Percentiles rank a stretch among this genome's conserved stretches.
These are phyloP conservation scores for Stomatorhinus walkeri DNA, from an alignment of 2,797 vertebrate species.

Conservation along the genomic window DNA sequence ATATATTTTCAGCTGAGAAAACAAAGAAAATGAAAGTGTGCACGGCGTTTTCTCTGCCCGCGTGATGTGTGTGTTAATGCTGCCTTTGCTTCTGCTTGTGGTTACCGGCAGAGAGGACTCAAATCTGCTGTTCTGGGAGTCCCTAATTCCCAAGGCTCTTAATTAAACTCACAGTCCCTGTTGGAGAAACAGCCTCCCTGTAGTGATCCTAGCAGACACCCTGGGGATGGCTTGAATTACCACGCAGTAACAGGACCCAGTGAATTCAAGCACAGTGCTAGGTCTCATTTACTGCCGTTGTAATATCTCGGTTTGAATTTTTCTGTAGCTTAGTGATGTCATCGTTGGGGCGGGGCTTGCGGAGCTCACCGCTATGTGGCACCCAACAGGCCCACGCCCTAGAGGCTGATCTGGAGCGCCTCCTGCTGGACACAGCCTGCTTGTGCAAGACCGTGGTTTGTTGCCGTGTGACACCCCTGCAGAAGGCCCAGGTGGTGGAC, in stretches of 20 bases:
- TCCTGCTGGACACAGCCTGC: conserved; percentile 69
- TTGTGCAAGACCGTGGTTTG: conserved; percentile 73
- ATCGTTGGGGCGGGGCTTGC: conserved; percentile 20
- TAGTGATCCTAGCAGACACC: conserved; percentile 26
- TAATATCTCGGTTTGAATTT: background rate
- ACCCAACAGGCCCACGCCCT: conserved; percentile 58
- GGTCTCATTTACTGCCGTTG: background rate
- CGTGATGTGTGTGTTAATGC: conserved; percentile 23
- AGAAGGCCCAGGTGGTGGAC: conserved; percentile 75
- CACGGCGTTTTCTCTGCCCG: background rate
- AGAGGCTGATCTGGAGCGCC: conserved; percentile 62
- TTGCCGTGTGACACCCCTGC: conserved; percentile 72
- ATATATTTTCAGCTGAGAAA: background rate
- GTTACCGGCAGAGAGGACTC: conserved; percentile 27
- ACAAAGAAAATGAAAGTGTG: background rate
- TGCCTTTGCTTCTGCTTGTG: conserved; percentile 31
- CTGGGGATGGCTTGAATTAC: conserved; percentile 33
- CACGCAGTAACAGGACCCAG: conserved; percentile 27
- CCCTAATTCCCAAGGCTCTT: conserved; percentile 39
- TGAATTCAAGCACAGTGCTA: background rate
- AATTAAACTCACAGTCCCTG: conserved; percentile 44
- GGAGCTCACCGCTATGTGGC: conserved; percentile 26
- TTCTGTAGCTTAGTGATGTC: background rate
- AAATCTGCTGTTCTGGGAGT: conserved; percentile 37
- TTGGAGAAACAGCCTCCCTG: conserved; percentile 27